Evolutionary conservation across 2,888 invertebrate genomes (phyloP), one percentile per base, ranked within the genome.

Genomic region (Malthinus seriepunctatus): DNA sequence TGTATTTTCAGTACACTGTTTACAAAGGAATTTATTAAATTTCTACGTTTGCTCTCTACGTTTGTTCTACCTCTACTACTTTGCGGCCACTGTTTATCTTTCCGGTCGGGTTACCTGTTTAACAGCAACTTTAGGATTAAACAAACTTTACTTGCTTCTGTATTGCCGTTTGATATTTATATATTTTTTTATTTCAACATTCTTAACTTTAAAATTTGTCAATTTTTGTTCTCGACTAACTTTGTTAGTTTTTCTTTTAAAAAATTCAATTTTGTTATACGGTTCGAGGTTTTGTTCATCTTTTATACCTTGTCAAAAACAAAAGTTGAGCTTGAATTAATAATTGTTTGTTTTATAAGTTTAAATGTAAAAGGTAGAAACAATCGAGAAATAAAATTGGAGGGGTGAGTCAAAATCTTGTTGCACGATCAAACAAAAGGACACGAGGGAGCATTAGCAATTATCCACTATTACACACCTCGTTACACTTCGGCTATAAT

Each of bases 1-100:
- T 65, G 63, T 63, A 63, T 65, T 67, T 63, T 67, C 65, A 58
- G 63, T 63, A 53, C 55, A 50, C 63, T 66, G 65, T 66, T 65
- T 66, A 65, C 66, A 67, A 66, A 66, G 62, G 66, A 67, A 67
- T 67, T 67, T 67, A 67, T 66, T 67, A 67, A 67, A 67, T 67
- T 66, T 66, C 65, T 62, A 63, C 64, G 65, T 67, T 67, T 65
- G 67, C 65, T 65, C 63, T 63, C 60, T 50, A 48, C 56, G 65
- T 65, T 67, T 67, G 65, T 61, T 66, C 63, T 64, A 64, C 23
- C 23, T 23, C 23, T 60, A 58, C 67, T 59, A 63, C 64, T 64
- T 64, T 65, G 65, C 63, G 64, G 65, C 62, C 60, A 62, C 62
- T 67, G 64, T 67, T 67, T 67, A 63, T 60, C 62, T 63, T 67